These are phyloP conservation scores for Turnix velox DNA, from an alignment of 2,113 vertebrate genomes.

Conservation along the genomic window DNA sequence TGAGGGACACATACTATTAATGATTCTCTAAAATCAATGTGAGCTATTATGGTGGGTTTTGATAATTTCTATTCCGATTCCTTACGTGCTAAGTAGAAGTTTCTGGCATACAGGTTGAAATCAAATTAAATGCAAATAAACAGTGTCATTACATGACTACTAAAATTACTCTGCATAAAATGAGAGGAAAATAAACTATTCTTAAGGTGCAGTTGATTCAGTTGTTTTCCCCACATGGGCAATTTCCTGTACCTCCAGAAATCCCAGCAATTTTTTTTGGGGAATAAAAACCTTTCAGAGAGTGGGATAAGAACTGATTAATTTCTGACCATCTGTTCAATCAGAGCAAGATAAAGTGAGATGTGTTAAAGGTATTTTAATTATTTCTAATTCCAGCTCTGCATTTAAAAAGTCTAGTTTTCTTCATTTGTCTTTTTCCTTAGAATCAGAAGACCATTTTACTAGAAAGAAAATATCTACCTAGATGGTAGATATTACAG, in stretches of 20 bases:
- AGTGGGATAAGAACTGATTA: background rate
- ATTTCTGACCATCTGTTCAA: background rate
- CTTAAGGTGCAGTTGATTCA: background rate
- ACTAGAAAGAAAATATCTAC: background rate
- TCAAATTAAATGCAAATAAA: background rate
- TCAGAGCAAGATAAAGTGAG: background rate
- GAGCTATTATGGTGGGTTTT: background rate
- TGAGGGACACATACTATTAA: background rate
- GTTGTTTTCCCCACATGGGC: background rate
- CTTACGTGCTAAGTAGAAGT: background rate
- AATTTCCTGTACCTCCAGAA: background rate
- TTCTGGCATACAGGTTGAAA: background rate
- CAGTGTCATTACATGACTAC: background rate
- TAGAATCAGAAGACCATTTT: background rate
- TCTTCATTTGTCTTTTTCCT: background rate
- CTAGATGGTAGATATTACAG: background rate
- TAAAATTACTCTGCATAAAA: background rate
- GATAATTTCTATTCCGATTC: background rate
- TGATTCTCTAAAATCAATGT: background rate
- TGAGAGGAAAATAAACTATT: background rate
- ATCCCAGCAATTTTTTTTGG: background rate
- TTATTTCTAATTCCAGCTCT: background rate
- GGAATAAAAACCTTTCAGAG: accelerated
- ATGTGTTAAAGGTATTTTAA: background rate
- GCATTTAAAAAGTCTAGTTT: background rate